Percentiles rank a stretch among this genome's conserved stretches.
Conservation (phyloP, 2,888 invertebrate species). For the Oscheius sp. region DNA sequence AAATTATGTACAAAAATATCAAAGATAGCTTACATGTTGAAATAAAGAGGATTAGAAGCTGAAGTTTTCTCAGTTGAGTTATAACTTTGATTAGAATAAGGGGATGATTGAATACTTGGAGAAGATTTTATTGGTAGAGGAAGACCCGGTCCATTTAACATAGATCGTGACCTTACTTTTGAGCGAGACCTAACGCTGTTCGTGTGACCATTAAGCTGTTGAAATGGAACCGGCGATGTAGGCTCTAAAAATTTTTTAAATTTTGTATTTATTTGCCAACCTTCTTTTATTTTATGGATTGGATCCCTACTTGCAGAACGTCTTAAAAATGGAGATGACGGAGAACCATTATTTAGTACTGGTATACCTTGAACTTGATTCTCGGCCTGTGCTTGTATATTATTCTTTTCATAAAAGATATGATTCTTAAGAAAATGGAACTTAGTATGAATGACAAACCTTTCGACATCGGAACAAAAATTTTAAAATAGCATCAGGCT, state of each 20-base stretch:
- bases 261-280: background rate
- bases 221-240: background rate
- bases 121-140: background rate
- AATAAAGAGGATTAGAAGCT: slow-evolving; percentile 19
- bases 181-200: slow-evolving; percentile 1
- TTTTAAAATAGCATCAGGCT: slow-evolving; percentile 3
- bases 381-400: background rate
- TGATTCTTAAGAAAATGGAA: slow-evolving; percentile 12
- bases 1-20: background rate
- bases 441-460: background rate
- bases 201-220: slow-evolving; percentile 5
- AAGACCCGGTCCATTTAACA: background rate
- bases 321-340: slow-evolving; percentile 25
- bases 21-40: slow-evolving; percentile 1
- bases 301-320: slow-evolving; percentile 26
- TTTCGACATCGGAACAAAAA: slow-evolving; percentile 26
- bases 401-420: slow-evolving; percentile 1
- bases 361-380: background rate
- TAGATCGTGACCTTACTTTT: slow-evolving; percentile 9
- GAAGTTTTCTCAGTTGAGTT: slow-evolving; percentile 26
- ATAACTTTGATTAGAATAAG: background rate
- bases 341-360: background rate
- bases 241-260: slow-evolving; percentile 1
- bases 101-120: slow-evolving; percentile 6
- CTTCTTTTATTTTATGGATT: slow-evolving; percentile 26